Base-by-base conservation (phyloP, 2,113 vertebrate species). In the Garra rufa region DNA sequence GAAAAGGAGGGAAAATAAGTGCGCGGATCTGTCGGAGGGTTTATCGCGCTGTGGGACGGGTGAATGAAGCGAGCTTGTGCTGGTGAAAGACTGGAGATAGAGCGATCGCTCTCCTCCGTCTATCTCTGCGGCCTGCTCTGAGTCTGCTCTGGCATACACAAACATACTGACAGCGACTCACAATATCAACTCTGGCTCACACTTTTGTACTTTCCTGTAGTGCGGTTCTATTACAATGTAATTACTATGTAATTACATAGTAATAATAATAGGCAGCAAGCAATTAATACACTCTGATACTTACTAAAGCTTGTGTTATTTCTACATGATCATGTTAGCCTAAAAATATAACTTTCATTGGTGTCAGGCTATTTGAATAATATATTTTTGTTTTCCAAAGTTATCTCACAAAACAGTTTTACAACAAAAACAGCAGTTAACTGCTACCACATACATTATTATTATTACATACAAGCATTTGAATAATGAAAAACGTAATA, bases 41-140 rank as follows among this genome's bases (percentile, higher is more conserved):
- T 88, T 85, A 85, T 88, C 84, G 41, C 24, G 17, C 81, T 44
- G 76, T 57, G 41, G 50, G 71, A 83, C 50, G 76, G 17, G 57
- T 21, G 44, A 76, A 86, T 84, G 80, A 81, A 82, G 38, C 67
- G 38, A 69, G 50, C 24, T 63, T 26, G 55, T 34, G 21, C 46
- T 59, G 75, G 78, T 85, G 74, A 80, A 81, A 63, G 67, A 79
- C 46, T 50, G 57, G 65, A 76, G 67, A 81, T 88, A 76, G 59
- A 24, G 48, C 24, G 41, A 87, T 88, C 79, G 43, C 76, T 69
- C 78, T 70, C 59, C 34, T 46, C 61, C 17, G 28, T 87, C 83
- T 76, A 74, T 63, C 46, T 78, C 63, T 55, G 21, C 9, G 10
- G 55, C 46, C 30, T n/a, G n/a, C n/a, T n/a, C n/a, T 13, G 10